phyloP scores from a whole-genome alignment of 2,888 invertebrate species.

The Acleris cristana region DNA sequence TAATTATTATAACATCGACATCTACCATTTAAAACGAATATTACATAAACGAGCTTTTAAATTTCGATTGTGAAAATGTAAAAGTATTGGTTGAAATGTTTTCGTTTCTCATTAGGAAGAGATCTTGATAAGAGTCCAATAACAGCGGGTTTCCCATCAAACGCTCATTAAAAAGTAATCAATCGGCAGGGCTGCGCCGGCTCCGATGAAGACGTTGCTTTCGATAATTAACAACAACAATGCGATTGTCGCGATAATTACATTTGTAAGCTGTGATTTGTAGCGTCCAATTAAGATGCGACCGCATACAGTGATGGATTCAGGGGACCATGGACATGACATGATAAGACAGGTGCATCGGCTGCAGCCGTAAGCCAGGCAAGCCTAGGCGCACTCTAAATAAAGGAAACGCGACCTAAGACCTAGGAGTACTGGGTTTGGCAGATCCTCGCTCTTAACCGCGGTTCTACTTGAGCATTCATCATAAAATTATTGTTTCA shows the following conservation, averaged over 20 bases:
- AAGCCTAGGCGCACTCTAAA: too few relatives aligned
- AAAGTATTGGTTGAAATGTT: conserved; percentile 37
- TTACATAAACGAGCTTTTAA: conserved; percentile 21
- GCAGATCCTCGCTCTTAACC: too few relatives aligned
- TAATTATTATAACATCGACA: conserved; percentile 4
- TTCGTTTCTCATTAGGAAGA: conserved; percentile 41
- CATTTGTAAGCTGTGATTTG: not conserved
- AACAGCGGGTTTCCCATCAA: conserved; percentile 54
- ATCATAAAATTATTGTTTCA: too few relatives aligned
- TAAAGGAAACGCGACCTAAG: too few relatives aligned
- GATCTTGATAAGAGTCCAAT: conserved; percentile 44
- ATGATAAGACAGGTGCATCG: too few relatives aligned
- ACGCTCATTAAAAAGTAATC: conserved; percentile 63
- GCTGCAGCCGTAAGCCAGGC: too few relatives aligned
- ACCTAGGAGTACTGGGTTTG: too few relatives aligned
- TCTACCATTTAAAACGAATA: conserved; percentile 15
- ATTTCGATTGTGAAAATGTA: conserved; percentile 19
- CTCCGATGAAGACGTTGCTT: conserved; percentile 10
- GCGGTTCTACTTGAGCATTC: too few relatives aligned
- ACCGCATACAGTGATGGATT: too few relatives aligned
- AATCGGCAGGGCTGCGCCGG: conserved; percentile 44
- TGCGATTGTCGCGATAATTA: conserved; percentile 14
- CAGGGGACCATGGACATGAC: too few relatives aligned
- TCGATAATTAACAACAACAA: conserved; percentile 33
- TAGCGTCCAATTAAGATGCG: too few relatives aligned